phyloP scores from a whole-genome alignment of 1,140 invertebrate genomes.

The Thalassaphorura encarpata region DNA sequence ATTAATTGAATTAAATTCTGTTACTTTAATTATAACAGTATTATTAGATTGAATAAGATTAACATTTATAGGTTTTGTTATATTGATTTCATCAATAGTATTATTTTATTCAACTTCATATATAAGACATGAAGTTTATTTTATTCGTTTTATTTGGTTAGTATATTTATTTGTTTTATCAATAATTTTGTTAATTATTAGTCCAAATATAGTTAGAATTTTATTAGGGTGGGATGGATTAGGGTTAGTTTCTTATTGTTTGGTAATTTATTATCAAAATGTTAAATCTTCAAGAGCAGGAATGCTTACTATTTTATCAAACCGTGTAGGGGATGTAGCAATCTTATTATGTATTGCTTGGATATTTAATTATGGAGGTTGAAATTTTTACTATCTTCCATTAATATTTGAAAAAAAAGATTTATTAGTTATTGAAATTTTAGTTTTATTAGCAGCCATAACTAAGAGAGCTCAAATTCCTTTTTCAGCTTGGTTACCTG shows the following conservation, averaged over 20 bases:
- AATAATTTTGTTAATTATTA: slow-evolving; percentile 57
- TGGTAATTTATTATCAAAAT: slow-evolving; percentile 56
- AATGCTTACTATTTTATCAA: slow-evolving; percentile 50
- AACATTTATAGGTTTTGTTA: slow-evolving; percentile 47
- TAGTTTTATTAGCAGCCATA: slow-evolving; percentile 47
- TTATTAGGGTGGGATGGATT: slow-evolving; percentile 57
- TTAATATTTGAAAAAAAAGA: slow-evolving; percentile 33
- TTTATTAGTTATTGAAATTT: slow-evolving; percentile 38
- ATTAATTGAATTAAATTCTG: too few species aligned
- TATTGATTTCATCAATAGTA: slow-evolving; percentile 47
- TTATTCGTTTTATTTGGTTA: slow-evolving; percentile 47
- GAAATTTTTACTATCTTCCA: slow-evolving; percentile 40
- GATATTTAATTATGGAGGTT: slow-evolving; percentile 44
- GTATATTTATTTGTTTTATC: slow-evolving; percentile 53
- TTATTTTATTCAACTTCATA: slow-evolving; percentile 50
- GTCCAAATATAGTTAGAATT: slow-evolving; percentile 54
- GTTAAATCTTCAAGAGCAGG: slow-evolving; percentile 48
- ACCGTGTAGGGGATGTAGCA: slow-evolving; percentile 50
- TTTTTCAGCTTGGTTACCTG: slow-evolving; percentile 44
- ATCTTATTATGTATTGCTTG: slow-evolving; percentile 47
- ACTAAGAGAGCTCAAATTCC: slow-evolving; percentile 64
- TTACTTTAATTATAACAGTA: too few species aligned
- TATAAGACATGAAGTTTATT: slow-evolving; percentile 44
- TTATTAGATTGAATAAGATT: slow-evolving; percentile 50
- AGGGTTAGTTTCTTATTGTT: slow-evolving; percentile 53